Base-by-base conservation (phyloP, 2,888 invertebrate species). In the Bruchidius siliquastri region DNA sequence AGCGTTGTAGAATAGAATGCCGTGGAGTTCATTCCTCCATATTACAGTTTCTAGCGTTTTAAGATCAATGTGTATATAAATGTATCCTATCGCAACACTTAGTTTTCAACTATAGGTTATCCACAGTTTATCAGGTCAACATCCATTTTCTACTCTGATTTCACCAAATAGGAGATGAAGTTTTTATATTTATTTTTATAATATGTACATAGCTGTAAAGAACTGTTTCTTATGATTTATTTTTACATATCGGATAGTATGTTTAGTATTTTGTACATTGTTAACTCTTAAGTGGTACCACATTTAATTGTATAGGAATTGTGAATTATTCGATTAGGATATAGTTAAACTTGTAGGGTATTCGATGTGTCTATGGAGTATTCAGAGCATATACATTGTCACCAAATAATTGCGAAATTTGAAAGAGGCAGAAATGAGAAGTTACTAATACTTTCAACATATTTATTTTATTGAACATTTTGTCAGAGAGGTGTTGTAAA, bases 181-280 rank as follows among this genome's bases (percentile, higher is more conserved):
- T 22, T n/a, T 68, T 21, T 68, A 73, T 75, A 76, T 72, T 74
- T 71, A 73, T 74, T 74, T 72, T 70, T 74, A 68, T 72, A 73
- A 72, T 72, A 72, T 73, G 72, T 73, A 72, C 68, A 72, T 75
- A 74, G 76, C 22, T 32, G 20, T 20, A 21, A 71, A 67, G 67
- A 67, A 49, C 68, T n/a, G n/a, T 8, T 26, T 68, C 22, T 68
- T 22, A 68, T 8, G 4, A 68, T 68, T 68, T 68, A 21, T 68
- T 68, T 22, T 68, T 21, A 21, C 21, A 21, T 68, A 21, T 68
- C 68, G 21, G 8, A 21, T 21, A 22, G 22, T 68, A 68, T 68
- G 68, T 68, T 68, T 68, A 21, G 68, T 21, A 6, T 68, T 68
- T 68, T 68, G 68, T 68, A 68, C 68, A 68, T 22, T 68, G 68